phyloP scores from a whole-genome alignment of 2,113 vertebrate genomes.

The Pica pica region DNA sequence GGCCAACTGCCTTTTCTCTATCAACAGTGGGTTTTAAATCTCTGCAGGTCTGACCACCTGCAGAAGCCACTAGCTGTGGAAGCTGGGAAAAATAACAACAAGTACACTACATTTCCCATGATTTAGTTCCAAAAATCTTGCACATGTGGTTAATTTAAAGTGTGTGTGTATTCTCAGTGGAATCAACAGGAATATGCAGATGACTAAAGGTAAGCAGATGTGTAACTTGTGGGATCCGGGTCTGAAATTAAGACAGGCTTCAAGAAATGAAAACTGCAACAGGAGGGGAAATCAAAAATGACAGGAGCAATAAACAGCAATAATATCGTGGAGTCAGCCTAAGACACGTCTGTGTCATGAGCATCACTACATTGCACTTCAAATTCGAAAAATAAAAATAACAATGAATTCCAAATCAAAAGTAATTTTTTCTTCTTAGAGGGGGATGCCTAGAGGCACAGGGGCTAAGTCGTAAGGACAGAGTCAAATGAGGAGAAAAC shows the following conservation, averaged over 20 bases:
- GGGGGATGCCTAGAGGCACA: not conserved
- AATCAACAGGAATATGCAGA: not conserved
- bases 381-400: not conserved
- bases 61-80: not conserved
- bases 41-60: not conserved
- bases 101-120: not conserved
- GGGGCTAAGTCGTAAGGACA: not conserved
- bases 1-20: not conserved
- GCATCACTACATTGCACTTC: not conserved
- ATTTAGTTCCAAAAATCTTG: not conserved
- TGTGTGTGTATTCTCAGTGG: not conserved
- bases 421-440: not conserved
- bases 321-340: not conserved
- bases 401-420: not conserved
- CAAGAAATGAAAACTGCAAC: not conserved
- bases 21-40: not conserved
- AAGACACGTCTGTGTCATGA: not conserved
- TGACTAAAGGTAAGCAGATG: conserved; percentile 59
- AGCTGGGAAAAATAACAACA: conserved; percentile 6
- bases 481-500: not conserved
- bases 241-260: conserved; percentile 32
- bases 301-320: conserved; percentile 30
- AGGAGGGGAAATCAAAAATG: conserved; percentile 8
- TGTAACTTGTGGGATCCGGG: not conserved
- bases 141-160: conserved; percentile 10